phyloP scores from a whole-genome alignment of 1,140 invertebrate species.

The Drosophila teissieri region DNA sequence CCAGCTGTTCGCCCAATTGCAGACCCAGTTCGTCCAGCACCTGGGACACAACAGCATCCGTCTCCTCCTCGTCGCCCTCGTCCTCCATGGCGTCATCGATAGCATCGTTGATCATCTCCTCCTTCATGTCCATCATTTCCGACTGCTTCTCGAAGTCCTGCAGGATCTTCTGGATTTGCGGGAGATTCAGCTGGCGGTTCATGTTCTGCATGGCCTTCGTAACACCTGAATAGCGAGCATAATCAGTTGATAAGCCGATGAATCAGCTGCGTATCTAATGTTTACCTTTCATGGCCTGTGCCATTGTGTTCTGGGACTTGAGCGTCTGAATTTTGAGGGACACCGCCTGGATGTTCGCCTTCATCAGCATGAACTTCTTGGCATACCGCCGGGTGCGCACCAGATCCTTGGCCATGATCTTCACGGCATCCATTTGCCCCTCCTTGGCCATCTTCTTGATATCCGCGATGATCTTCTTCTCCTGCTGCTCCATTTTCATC shows the following conservation, averaged over 20 bases:
- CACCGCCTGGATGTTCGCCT: conserved; percentile 99
- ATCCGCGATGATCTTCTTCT: conserved; percentile 99
- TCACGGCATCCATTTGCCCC: conserved; percentile 99
- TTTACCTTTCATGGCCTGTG: conserved; percentile 97
- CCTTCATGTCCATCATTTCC: conserved; percentile 99
- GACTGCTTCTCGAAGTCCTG: conserved; percentile 99
- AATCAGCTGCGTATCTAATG: conserved; percentile 12
- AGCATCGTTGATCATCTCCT: conserved; percentile 99
- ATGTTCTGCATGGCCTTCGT: conserved; percentile 99
- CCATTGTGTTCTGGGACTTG: conserved; percentile 99
- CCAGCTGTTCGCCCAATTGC: conserved; percentile 95
- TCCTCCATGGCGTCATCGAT: conserved; percentile 99
- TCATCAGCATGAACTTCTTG: conserved; percentile 99
- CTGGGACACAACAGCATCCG: conserved; percentile 95
- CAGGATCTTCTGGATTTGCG: conserved; percentile 99
- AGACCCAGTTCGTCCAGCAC: conserved; percentile 98
- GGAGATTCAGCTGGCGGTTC: conserved; percentile 99
- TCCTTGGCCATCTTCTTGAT: conserved; percentile 99
- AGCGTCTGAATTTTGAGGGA: conserved; percentile 99
- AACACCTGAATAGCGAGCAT: conserved; percentile 87
- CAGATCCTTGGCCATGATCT: conserved; percentile 99
- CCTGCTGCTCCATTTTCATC: conserved; percentile 98
- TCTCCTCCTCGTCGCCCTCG: conserved; percentile 99
- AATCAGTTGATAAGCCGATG: background rate
- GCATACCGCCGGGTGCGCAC: conserved; percentile 97